These are phyloP conservation scores for Machaerirhynchus nigripectus DNA, from an alignment of 2,113 vertebrate species.

Conservation along the genomic window DNA sequence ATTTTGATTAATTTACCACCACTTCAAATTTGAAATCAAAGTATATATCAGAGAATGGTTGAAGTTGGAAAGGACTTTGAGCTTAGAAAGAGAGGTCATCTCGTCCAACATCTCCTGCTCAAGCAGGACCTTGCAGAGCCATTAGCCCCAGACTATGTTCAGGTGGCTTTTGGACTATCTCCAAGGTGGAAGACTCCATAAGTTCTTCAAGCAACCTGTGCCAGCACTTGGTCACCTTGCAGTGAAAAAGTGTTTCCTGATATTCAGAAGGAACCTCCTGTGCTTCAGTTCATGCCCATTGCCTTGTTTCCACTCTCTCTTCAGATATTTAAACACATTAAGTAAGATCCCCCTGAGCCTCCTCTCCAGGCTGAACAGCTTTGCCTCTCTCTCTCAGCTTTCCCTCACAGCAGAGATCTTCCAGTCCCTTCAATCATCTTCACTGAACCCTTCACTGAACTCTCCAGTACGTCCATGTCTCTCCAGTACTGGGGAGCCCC, in stretches of 20 bases:
- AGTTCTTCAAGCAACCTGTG: neutral
- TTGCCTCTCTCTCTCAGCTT: neutral
- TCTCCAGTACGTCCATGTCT: neutral
- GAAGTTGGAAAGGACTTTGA: neutral
- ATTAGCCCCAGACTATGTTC: neutral
- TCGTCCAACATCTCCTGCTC: neutral
- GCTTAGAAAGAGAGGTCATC: neutral
- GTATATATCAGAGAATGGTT: neutral
- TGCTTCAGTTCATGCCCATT: neutral
- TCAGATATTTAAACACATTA: neutral
- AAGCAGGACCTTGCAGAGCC: neutral
- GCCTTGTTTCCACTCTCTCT: neutral
- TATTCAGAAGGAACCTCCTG: neutral
- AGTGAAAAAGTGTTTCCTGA: neutral
- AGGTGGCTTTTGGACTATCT: neutral
- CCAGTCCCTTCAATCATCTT: neutral
- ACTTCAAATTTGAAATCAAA: neutral
- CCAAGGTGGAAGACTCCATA: neutral
- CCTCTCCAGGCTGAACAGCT: neutral
- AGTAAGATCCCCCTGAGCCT: neutral
- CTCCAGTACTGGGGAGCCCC: neutral
- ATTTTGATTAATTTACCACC: neutral
- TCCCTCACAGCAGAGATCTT: neutral
- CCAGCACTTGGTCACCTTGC: neutral
- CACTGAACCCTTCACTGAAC: neutral